phyloP scores from a whole-genome alignment of 2,797 vertebrate species.

The Erethizon dorsatum region DNA sequence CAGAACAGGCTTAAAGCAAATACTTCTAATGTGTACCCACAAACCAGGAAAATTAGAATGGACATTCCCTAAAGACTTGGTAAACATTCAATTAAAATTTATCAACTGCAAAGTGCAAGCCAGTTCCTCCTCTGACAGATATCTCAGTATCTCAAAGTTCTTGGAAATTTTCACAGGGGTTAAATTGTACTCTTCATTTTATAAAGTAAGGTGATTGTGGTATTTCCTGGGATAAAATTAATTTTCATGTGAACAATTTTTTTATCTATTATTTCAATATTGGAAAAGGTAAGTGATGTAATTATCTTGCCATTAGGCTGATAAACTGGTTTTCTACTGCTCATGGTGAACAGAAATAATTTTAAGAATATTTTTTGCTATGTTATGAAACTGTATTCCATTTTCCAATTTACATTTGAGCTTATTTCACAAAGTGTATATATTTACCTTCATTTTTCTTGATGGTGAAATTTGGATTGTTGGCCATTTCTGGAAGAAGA shows the following conservation, averaged over 20 bases:
- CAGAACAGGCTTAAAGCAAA: conserved; percentile 72
- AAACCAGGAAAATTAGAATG: conserved; percentile 74
- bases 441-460: conserved; percentile 97
- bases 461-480: conserved; percentile 99
- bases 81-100: conserved; percentile 80
- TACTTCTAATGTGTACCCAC: conserved; percentile 56
- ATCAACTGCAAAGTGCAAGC: conserved; percentile 64
- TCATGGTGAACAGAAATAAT: conserved; percentile 59
- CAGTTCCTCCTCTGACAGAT: conserved; percentile 53
- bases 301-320: conserved; percentile 10
- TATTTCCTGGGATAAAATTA: conserved; percentile 74
- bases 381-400: not conserved
- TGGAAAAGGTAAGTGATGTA: conserved; percentile 70
- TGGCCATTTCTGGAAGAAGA: conserved; percentile 96
- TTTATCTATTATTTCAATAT: conserved; percentile 74
- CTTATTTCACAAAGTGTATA: not conserved
- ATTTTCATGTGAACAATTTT: conserved; percentile 65
- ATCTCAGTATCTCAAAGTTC: conserved; percentile 76
- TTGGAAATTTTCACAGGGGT: conserved; percentile 51
- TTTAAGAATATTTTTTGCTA: not conserved
- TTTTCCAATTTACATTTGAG: not conserved
- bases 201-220: conserved; percentile 62
- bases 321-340: conserved; percentile 69
- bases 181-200: conserved; percentile 59
- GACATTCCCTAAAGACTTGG: conserved; percentile 66